A percentile compares a stretch with the other conserved stretches of the same genome.
Evolutionary conservation across 2,888 invertebrate genomes (phyloP).

Genomic region (Netelia virgata): DNA sequence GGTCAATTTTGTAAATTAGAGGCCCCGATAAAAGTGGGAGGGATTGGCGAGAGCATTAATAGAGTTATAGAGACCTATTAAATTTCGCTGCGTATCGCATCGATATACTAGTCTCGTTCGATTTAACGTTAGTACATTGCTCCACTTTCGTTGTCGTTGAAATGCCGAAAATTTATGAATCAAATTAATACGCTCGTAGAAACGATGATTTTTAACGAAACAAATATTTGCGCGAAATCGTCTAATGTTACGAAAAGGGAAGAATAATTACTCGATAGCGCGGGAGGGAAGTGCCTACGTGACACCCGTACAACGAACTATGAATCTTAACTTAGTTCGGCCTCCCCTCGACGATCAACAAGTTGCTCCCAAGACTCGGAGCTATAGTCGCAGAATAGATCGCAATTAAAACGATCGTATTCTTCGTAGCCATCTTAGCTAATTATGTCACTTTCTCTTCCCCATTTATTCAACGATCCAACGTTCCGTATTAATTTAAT

Average conservation of each 20-base stretch:
- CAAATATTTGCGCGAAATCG: background rate
- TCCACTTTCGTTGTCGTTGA: background rate
- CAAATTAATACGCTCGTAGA: background rate
- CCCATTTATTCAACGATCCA: background rate
- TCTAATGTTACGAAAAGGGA: conserved; percentile 36
- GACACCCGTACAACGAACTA: conserved; percentile 5
- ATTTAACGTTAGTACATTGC: conserved; percentile 24
- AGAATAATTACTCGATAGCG: conserved; percentile 40
- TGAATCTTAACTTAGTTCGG: conserved; percentile 40
- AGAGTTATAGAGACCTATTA: background rate
- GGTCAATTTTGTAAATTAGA: conserved; percentile 67
- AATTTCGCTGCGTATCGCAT: conserved; percentile 34
- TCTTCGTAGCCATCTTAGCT: background rate
- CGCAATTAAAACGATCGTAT: conserved; percentile 39
- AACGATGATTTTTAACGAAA: background rate
- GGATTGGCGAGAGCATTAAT: background rate
- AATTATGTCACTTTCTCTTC: background rate
- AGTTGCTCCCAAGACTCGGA: conserved; percentile 28
- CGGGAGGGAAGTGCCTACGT: conserved; percentile 5
- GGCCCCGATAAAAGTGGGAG: conserved; percentile 29
- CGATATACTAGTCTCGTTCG: conserved; percentile 9
- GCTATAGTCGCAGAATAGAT: conserved; percentile 43
- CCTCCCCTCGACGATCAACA: conserved; percentile 40
- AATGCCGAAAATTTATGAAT: background rate
- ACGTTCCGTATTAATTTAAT: background rate